These are phyloP conservation scores for Argyrosomus japonicus DNA, from an alignment of 2,113 vertebrate species.

Conservation along the genomic window DNA sequence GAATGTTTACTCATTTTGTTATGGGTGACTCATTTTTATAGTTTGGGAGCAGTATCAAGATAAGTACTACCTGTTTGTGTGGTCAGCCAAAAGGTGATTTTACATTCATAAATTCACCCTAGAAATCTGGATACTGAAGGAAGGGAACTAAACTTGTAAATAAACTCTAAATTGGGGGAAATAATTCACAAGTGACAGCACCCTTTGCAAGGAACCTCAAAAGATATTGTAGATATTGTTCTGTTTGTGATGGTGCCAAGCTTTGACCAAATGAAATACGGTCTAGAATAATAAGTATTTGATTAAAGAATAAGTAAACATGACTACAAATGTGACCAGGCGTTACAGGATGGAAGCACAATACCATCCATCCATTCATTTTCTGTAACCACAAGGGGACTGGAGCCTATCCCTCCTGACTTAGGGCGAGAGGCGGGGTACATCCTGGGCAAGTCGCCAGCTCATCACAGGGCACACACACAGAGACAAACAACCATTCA, in stretches of 20 bases:
- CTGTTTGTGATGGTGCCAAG: too few relatives aligned
- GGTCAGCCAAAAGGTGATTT: not conserved
- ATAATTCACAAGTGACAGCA: too few relatives aligned
- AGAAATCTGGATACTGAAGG: not conserved
- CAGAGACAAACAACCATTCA: too few relatives aligned
- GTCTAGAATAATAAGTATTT: not conserved
- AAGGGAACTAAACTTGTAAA: not conserved
- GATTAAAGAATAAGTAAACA: not conserved
- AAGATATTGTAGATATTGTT: not conserved
- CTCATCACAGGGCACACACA: too few relatives aligned
- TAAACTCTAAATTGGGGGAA: not conserved
- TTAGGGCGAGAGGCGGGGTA: too few relatives aligned
- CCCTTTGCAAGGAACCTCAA: not conserved
- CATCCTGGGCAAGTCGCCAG: too few relatives aligned
- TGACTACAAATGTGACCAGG: not conserved
- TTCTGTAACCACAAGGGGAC: too few relatives aligned
- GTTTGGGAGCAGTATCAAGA: not conserved
- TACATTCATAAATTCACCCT: not conserved
- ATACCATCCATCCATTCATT: too few relatives aligned
- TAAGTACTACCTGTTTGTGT: too few relatives aligned
- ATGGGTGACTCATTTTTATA: constrained; percentile 14
- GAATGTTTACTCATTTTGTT: not conserved
- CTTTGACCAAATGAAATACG: too few relatives aligned
- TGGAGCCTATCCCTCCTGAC: too few relatives aligned
- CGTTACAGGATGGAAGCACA: too few relatives aligned